A percentile compares a stretch with the other conserved stretches of the same genome.
These are phyloP conservation scores for Drosophila suzukii DNA, from an alignment of 1,140 invertebrate genomes.

Conservation along the genomic window DNA sequence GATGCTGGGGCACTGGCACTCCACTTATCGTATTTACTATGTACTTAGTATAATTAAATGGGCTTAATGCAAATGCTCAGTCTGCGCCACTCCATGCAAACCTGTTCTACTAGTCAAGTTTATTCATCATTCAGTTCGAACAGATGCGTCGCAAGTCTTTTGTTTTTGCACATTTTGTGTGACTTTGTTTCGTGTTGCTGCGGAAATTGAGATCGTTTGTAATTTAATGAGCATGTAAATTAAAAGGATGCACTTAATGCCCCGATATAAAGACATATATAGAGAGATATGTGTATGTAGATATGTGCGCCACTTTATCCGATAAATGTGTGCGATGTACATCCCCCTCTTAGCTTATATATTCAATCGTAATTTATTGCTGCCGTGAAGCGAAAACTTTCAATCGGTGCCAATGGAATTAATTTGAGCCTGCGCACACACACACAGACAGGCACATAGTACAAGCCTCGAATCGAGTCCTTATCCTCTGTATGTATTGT, in stretches of 20 bases:
- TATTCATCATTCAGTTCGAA: slow-evolving; percentile 62
- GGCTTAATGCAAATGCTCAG: slow-evolving; percentile 73
- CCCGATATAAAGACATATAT: slow-evolving; percentile 22
- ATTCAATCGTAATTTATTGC: slow-evolving; percentile 76
- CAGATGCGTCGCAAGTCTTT: slow-evolving; percentile 33
- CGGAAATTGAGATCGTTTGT: slow-evolving; percentile 61
- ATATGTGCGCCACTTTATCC: slow-evolving; percentile 4
- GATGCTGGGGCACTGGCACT: slow-evolving; percentile 36
- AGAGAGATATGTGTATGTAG: background rate
- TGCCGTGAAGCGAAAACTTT: slow-evolving; percentile 76
- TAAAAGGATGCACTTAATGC: slow-evolving; percentile 74
- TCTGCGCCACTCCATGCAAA: background rate
- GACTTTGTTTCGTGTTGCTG: slow-evolving; percentile 49
- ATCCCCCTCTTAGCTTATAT: slow-evolving; percentile 30
- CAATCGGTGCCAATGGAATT: slow-evolving; percentile 82
- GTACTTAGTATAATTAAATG: slow-evolving; percentile 83
- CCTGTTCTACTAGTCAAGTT: slow-evolving; percentile 32
- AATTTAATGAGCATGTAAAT: slow-evolving; percentile 82
- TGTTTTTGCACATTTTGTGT: slow-evolving; percentile 43
- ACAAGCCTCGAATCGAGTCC: slow-evolving; percentile 17
- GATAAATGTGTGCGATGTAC: slow-evolving; percentile 15
- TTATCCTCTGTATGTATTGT: slow-evolving; percentile 47
- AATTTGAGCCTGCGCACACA: slow-evolving; percentile 64
- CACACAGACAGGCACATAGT: slow-evolving; percentile 2
- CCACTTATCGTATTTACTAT: slow-evolving; percentile 73